Evolutionary conservation across 2,888 invertebrate genomes (phyloP).

Genomic region (Pachymerium ferrugineum): DNA sequence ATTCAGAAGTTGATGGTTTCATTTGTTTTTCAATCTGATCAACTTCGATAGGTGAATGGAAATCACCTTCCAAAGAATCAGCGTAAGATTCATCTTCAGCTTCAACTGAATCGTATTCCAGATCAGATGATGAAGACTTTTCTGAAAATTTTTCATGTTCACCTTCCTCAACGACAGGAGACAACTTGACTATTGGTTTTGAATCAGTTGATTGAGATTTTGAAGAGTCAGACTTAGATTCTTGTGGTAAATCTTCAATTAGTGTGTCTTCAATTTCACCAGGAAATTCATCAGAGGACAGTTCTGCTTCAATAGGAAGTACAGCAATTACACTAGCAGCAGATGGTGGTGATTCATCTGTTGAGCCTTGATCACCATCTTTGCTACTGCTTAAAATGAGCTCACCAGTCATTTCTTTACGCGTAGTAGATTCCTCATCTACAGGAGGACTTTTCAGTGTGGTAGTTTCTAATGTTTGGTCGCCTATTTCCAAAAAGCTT

Average conservation of each 20-base stretch:
- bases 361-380: neutral
- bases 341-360: neutral
- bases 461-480: too few species aligned
- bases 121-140: neutral
- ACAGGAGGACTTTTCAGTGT: neutral
- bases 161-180: neutral
- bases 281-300: neutral
- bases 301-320: neutral
- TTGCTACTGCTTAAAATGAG: neutral
- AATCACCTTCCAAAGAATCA: neutral
- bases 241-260: neutral
- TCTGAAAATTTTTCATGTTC: neutral
- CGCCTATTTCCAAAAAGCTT: too few species aligned
- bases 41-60: neutral
- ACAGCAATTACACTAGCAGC: neutral
- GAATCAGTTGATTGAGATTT: too few species aligned
- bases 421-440: neutral
- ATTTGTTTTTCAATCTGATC: conserved; percentile 23
- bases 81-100: neutral
- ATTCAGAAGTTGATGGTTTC: neutral
- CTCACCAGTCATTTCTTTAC: neutral
- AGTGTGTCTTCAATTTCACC: neutral
- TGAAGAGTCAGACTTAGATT: neutral
- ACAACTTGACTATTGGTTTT: neutral
- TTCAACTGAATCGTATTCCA: neutral